Evolutionary conservation across 2,888 invertebrate species (phyloP), one percentile per base, ranked within the genome.

Genomic region (Piscicola geometra): DNA sequence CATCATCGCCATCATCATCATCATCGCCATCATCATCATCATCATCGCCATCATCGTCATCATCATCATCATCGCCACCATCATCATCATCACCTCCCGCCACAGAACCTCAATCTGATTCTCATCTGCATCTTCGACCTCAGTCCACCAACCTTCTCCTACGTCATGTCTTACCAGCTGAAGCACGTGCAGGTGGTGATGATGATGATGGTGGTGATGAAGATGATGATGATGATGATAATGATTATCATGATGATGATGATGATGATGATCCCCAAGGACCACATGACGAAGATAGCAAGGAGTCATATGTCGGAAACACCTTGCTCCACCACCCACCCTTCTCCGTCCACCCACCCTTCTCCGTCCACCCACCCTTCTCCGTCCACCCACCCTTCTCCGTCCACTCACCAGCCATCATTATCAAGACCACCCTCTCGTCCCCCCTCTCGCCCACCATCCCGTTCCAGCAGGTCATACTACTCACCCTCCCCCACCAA

Each of bases 61-160:
- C 32, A 67, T 67, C 67, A 67, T 67, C 32, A 67, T 30, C 67
- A 67, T 67, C 67, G 32, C 67, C 66, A 28, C 66, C 66, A 66
- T 28, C 33, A 66, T 5, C 66, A 66, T 41, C 64, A 64, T 33
- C 3, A 68, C 32, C 3, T n/a, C n/a, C n/a, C n/a, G n/a, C n/a
- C n/a, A n/a, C n/a, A n/a, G n/a, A n/a, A n/a, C n/a, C 50, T 47
- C 21, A 21, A 21, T 9, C 12, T 47, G 12, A 47, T 47, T 21
- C 21, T 47, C 9, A 21, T 9, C 21, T 21, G 21, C 12, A 15
- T 47, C 12, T 47, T 47, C 21, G 50, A 47, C 50, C 50, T 47
- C 50, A 47, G 50, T 47, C 50, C 50, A 15, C 50, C 50, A 47
- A 47, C 50, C 50, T 47, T 47, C 21, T 47, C 50, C 50, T 47